These are phyloP conservation scores for Tenodera sinensis DNA, from an alignment of 2,888 invertebrate genomes.

Conservation along the genomic window DNA sequence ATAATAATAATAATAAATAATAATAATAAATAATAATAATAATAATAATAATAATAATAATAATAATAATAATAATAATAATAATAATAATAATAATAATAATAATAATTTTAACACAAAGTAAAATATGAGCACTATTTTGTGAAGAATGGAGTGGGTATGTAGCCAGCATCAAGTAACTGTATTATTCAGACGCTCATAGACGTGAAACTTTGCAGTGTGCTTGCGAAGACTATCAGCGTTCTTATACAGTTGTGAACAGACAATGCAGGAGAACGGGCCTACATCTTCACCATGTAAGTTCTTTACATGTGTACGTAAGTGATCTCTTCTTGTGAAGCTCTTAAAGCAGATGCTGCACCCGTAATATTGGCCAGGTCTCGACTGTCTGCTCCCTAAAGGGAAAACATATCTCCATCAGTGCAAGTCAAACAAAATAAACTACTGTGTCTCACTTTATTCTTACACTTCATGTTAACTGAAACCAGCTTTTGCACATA, in stretches of 20 bases:
- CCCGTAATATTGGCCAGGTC: background rate
- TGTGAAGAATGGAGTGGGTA: background rate
- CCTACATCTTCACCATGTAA: constrained; percentile 49
- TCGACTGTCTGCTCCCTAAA: background rate
- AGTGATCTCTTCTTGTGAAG: constrained; percentile 42
- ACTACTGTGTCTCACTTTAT: too few species aligned
- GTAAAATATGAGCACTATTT: background rate
- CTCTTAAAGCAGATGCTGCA: constrained; percentile 28
- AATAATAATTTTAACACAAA: background rate
- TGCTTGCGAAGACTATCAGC: constrained; percentile 48
- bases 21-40: too few species aligned
- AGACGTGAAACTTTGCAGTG: constrained; percentile 46
- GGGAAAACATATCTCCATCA: background rate
- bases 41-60: too few species aligned
- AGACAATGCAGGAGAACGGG: constrained; percentile 47
- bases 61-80: too few species aligned
- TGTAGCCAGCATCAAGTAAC: background rate
- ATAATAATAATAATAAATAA: too few species aligned
- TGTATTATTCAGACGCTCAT: background rate
- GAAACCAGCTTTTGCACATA: too few species aligned
- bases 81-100: too few species aligned
- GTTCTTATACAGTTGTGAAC: constrained; percentile 48
- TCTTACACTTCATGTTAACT: too few species aligned
- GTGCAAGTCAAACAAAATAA: background rate
- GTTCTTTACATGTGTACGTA: constrained; percentile 48